phyloP scores from a whole-genome alignment of 2,113 vertebrate genomes.

The Bufo gargarizans region DNA sequence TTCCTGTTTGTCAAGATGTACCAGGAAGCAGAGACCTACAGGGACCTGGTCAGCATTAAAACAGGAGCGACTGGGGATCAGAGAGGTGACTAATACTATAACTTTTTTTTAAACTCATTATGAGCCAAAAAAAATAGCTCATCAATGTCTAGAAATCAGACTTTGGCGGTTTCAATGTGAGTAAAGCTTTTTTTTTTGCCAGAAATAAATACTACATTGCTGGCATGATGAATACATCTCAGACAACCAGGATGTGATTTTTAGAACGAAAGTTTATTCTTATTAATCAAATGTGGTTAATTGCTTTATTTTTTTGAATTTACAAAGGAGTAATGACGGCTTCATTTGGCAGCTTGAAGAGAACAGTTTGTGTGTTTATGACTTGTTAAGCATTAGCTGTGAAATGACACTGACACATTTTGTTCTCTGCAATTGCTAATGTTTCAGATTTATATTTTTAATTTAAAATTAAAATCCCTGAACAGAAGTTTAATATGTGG shows the following conservation, averaged over 20 bases:
- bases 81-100: too few relatives aligned
- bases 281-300: neutral
- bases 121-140: too few relatives aligned
- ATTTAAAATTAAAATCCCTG: conserved; percentile 45
- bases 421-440: neutral
- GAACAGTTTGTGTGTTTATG: conserved; percentile 2
- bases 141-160: too few relatives aligned
- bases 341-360: neutral
- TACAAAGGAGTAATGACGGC: neutral
- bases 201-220: neutral
- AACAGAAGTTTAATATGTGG: conserved; percentile 25
- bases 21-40: too few relatives aligned
- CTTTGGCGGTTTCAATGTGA: neutral
- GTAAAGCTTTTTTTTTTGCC: neutral
- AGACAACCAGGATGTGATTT: neutral
- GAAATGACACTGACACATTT: conserved; percentile 7
- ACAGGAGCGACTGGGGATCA: too few relatives aligned
- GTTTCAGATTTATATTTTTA: conserved; percentile 42
- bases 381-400: neutral
- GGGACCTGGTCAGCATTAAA: too few relatives aligned
- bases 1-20: too few relatives aligned
- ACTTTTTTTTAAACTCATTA: too few relatives aligned
- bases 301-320: neutral
- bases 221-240: neutral
- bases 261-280: neutral